A percentile compares a stretch with the other conserved stretches of the same genome.
phyloP scores from a whole-genome alignment of 2,888 invertebrate genomes.

The Plagodis dolabraria region DNA sequence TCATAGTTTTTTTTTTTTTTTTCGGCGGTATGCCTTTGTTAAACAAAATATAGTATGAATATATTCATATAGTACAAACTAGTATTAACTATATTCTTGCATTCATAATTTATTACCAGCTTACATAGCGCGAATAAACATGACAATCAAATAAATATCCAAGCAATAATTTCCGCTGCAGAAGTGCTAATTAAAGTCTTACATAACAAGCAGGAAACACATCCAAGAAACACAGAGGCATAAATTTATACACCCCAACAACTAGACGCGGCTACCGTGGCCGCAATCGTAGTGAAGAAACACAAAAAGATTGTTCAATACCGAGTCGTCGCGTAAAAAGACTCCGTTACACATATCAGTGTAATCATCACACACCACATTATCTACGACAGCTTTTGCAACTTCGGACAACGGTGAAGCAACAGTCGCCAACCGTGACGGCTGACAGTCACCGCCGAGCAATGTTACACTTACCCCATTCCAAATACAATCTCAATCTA shows the following conservation, averaged over 20 bases:
- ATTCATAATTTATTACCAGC: conserved; percentile 9
- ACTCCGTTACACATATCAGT: conserved; percentile 73
- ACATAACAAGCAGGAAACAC: conserved; percentile 34
- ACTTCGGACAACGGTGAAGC: conserved; percentile 68
- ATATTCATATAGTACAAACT: too few species aligned
- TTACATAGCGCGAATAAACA: conserved; percentile 8
- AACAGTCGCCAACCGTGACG: conserved; percentile 73
- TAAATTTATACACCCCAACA: conserved; percentile 38
- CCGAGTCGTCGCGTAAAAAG: conserved; percentile 60
- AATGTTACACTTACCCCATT: conserved; percentile 39
- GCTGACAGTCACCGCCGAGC: conserved; percentile 64
- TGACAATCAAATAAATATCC: conserved; percentile 12
- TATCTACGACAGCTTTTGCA: conserved; percentile 76
- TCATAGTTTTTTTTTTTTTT: too few species aligned
- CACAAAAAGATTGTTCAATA: conserved; percentile 40
- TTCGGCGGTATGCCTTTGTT: too few species aligned
- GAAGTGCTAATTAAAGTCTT: conserved; percentile 27
- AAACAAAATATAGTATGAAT: too few species aligned
- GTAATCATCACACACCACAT: conserved; percentile 66
- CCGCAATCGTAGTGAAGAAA: conserved; percentile 35
- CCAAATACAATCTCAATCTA: conserved; percentile 31
- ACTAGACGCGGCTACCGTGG: conserved; percentile 29
- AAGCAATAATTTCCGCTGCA: conserved; percentile 11
- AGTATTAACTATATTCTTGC: too few species aligned
- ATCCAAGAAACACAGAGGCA: conserved; percentile 25